phyloP scores from a whole-genome alignment of 2,113 vertebrate species.

The Hippopotamus amphibius region DNA sequence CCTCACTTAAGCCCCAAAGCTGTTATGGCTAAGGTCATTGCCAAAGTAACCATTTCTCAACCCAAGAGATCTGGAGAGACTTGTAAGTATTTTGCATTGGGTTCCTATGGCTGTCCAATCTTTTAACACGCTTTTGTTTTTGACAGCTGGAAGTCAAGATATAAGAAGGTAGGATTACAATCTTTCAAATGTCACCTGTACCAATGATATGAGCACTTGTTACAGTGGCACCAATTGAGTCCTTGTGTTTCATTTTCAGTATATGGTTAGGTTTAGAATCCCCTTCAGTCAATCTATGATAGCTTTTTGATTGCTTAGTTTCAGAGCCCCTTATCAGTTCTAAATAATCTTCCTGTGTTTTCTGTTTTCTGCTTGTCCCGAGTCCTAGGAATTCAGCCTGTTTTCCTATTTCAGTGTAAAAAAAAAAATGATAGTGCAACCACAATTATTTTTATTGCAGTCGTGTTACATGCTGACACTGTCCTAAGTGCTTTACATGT shows the following conservation, averaged over 20 bases:
- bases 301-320: neutral
- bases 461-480: neutral
- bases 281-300: neutral
- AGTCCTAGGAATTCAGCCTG: neutral
- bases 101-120: neutral
- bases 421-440: neutral
- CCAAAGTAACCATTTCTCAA: neutral
- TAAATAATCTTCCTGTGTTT: neutral
- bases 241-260: neutral
- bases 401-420: conserved; percentile 10
- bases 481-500: neutral
- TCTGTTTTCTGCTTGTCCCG: neutral
- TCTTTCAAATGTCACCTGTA: neutral
- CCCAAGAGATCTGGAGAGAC: neutral
- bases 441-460: neutral
- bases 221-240: neutral
- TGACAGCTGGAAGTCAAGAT: neutral
- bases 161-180: neutral
- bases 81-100: neutral
- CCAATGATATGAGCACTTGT: neutral
- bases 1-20: neutral
- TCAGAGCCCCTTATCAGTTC: neutral
- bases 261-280: neutral
- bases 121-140: neutral
- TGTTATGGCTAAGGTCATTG: neutral